A percentile compares a stretch with the other conserved stretches of the same genome.
Evolutionary conservation across 2,797 vertebrate species (phyloP).

Genomic region (Pachyuromys duprasi): DNA sequence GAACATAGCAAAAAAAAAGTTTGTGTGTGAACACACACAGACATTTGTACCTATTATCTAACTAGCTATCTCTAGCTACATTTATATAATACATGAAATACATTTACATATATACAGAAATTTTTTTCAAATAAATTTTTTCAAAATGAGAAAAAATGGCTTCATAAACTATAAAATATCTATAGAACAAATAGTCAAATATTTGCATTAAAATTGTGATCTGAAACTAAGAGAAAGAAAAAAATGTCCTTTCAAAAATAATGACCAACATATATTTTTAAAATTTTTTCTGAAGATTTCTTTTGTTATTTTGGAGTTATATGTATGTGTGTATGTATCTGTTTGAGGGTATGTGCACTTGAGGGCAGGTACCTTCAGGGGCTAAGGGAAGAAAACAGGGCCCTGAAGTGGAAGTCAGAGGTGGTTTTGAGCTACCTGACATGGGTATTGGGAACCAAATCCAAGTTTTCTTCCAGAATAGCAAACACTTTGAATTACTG

Average conservation of each 20-base stretch:
- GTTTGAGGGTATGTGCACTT: background rate
- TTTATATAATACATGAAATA: no score
- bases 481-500: background rate
- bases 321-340: no score
- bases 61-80: no score
- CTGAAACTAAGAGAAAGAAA: background rate
- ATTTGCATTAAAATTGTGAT: background rate
- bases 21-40: background rate
- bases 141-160: background rate
- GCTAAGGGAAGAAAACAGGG: background rate
- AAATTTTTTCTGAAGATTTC: background rate
- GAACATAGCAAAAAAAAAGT: no score
- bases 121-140: background rate
- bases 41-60: background rate
- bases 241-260: background rate
- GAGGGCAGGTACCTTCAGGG: background rate
- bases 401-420: background rate
- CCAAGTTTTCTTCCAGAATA: background rate
- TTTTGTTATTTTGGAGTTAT: background rate
- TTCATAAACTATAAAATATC: background rate
- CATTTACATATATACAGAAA: background rate
- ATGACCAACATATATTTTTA: background rate
- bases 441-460: background rate
- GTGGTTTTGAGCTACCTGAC: background rate
- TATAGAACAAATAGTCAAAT: conserved; percentile 2